Evolutionary conservation across 2,113 vertebrate species (phyloP), one percentile per base, ranked within the genome.

Genomic region (Cephalopholis sonnerati): DNA sequence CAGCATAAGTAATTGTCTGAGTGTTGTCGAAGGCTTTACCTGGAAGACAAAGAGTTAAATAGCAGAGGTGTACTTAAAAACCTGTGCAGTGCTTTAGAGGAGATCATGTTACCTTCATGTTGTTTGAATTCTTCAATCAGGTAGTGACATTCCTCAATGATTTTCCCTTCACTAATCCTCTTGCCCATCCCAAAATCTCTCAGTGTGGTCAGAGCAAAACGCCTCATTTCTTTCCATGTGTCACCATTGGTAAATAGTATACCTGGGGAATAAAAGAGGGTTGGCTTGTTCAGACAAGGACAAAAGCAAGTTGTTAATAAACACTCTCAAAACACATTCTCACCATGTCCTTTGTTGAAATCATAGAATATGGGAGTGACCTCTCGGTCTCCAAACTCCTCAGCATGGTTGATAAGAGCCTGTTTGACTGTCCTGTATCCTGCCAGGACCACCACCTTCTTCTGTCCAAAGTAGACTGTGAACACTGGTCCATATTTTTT

Each of bases 401-500:
- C 41, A 44, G 41, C 41, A 2, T 44, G 41, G 41, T 44, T 44
- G 41, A 95, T 90, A 39, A 97, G 92, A 39, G 96, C 96, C 51
- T 96, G 78, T 81, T 93, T 96, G 85, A 97, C 94, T 12, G 95
- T 83, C 71, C 92, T 90, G 10, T 96, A 97, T 25, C 96, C 96
- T 13, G 95, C 90, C 70, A 97, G 82, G 3, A 97, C 94, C 64
- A 97, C 93, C 0, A 86, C 89, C 77, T 94, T 97, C 82, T 91
- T 93, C 7, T 85, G 88, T 24, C 96, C 97, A 48, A 97, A 92
- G 59, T 96, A 80, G 11, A 97, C 83, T 0, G 92, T 97, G 71
- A 96, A 97, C 70, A 98, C 62, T 0, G 91, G 90, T 41, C 96
- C 96, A 5, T 97, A 95, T 85, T 87, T 91, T 90, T 96, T 95